These are phyloP conservation scores for Pheosia tremula DNA, from an alignment of 2,888 invertebrate genomes.

Conservation along the genomic window DNA sequence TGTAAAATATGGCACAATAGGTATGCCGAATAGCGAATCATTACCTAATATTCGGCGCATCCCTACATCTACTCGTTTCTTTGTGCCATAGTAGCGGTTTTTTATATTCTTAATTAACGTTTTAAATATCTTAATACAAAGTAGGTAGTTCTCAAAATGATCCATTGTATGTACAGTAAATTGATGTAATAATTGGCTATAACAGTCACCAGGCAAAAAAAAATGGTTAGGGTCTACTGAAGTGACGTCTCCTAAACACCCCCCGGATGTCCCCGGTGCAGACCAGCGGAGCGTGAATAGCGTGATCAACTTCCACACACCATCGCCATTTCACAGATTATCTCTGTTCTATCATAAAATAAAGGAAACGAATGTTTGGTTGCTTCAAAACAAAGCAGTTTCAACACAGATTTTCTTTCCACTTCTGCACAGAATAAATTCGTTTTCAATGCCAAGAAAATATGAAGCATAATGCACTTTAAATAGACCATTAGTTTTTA, in stretches of 20 bases:
- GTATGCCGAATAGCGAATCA: too few relatives aligned
- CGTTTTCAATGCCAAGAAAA: not conserved
- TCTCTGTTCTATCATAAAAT: not conserved
- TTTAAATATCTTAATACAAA: too few relatives aligned
- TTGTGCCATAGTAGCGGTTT: too few relatives aligned
- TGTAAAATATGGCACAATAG: too few relatives aligned
- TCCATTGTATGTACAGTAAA: too few relatives aligned
- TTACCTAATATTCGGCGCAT: too few relatives aligned
- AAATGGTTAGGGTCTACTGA: conserved; percentile 8
- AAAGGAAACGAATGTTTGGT: not conserved
- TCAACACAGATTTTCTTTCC: not conserved
- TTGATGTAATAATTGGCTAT: too few relatives aligned
- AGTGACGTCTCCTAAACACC: conserved; percentile 21
- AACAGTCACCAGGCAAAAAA: too few relatives aligned
- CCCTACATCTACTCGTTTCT: too few relatives aligned
- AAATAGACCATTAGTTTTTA: conserved; percentile 15
- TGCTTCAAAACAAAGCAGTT: not conserved
- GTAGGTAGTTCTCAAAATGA: too few relatives aligned
- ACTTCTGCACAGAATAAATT: not conserved
- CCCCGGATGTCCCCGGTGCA: conserved; percentile 62
- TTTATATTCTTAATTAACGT: too few relatives aligned
- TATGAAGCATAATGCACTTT: conserved; percentile 15
- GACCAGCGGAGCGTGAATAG: conserved; percentile 58
- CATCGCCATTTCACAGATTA: conserved; percentile 27
- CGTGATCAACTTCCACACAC: conserved; percentile 48